Conservation (phyloP, 1,140 invertebrate species). For the Berghia stephanieae region DNA sequence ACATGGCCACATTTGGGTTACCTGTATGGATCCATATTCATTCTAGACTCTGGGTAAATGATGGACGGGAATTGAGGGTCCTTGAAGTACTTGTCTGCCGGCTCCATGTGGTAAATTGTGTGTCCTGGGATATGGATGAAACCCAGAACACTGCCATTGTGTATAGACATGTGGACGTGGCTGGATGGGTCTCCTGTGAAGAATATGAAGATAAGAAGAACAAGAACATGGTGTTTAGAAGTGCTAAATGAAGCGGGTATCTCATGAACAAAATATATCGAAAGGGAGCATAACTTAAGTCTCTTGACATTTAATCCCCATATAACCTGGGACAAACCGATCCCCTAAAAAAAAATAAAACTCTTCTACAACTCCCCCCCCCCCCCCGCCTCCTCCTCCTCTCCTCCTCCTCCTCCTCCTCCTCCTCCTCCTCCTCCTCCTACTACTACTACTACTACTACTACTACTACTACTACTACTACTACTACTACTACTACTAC, state of each 20-base stretch:
- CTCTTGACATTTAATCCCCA: no score
- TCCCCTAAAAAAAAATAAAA: no score
- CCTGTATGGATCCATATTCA: slow-evolving; percentile 27
- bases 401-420: neutral
- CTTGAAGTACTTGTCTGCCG: slow-evolving; percentile 17
- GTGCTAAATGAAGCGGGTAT: no score
- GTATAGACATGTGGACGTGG: neutral
- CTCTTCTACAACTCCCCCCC: neutral
- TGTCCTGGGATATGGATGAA: slow-evolving; percentile 14
- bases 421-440: neutral
- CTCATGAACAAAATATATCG: no score
- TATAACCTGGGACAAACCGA: no score
- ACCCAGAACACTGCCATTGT: slow-evolving; percentile 19
- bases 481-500: slow-evolving; percentile 7
- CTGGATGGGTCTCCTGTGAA: neutral
- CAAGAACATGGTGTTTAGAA: no score
- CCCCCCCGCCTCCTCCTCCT: neutral
- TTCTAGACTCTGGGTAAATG: slow-evolving; percentile 18
- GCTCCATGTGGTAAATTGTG: slow-evolving; percentile 23
- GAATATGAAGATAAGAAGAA: neutral
- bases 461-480: slow-evolving; percentile 7
- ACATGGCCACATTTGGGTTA: no score
- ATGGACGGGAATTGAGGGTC: neutral
- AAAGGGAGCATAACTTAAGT: no score
- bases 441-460: slow-evolving; percentile 8